A percentile compares a stretch with the other conserved stretches of the same genome.
Conservation (phyloP, 1,140 invertebrate species). For the Hesperophylax magnus region DNA sequence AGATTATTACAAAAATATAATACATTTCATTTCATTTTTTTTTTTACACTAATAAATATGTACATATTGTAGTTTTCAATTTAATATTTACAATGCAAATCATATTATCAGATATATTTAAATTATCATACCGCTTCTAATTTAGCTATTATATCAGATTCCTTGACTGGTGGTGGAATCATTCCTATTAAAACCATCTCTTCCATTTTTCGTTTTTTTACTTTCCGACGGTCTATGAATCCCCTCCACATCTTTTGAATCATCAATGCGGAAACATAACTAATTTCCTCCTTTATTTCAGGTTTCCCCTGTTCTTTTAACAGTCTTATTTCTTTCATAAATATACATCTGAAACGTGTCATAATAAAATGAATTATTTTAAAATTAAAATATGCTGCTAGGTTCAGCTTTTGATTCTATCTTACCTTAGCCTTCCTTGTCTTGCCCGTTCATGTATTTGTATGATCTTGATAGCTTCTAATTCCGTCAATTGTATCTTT, state of each 20-base stretch:
- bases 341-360: slow-evolving; percentile 76
- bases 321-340: slow-evolving; percentile 90
- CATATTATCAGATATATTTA: too few relatives aligned
- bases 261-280: slow-evolving; percentile 77
- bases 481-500: slow-evolving; percentile 76
- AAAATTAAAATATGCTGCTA: not conserved
- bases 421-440: slow-evolving; percentile 81
- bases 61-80: too few relatives aligned
- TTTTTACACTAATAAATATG: not conserved
- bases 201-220: slow-evolving; percentile 79
- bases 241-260: slow-evolving; percentile 90
- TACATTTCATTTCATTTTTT: not conserved
- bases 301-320: slow-evolving; percentile 81
- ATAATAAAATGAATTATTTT: not conserved
- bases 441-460: slow-evolving; percentile 93
- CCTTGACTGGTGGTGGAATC: slow-evolving; percentile 70
- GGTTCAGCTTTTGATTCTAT: not conserved
- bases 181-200: slow-evolving; percentile 92
- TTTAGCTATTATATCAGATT: slow-evolving; percentile 66
- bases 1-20: slow-evolving; percentile 61
- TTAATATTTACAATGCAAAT: too few relatives aligned
- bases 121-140: slow-evolving; percentile 63
- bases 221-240: slow-evolving; percentile 79
- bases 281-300: slow-evolving; percentile 71
- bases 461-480: slow-evolving; percentile 88